Conservation (phyloP, 2,113 vertebrate genomes). For the Podarcis raffonei region DNA sequence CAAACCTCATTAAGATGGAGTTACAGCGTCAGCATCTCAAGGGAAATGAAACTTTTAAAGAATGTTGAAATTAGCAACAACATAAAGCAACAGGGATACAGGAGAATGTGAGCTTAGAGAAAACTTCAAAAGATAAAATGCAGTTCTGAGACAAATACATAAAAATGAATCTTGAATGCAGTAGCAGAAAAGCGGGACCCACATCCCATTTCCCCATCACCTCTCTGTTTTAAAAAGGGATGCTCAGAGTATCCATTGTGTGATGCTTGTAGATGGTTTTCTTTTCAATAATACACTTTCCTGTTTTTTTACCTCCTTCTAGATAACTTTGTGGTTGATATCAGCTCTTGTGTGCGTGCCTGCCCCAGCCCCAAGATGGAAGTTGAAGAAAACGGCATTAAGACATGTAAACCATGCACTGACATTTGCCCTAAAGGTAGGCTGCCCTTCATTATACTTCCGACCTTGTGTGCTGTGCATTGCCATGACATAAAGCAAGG, state of each 20-base stretch:
- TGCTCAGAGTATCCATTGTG: not conserved
- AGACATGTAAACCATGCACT: constrained; percentile 97
- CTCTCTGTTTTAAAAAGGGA: not conserved
- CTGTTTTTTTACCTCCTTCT: not conserved
- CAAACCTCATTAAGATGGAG: constrained; percentile 16
- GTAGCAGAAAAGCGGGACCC: not conserved
- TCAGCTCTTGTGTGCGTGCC: constrained; percentile 94
- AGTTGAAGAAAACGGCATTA: constrained; percentile 94
- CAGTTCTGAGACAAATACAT: not conserved
- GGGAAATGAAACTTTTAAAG: constrained; percentile 28
- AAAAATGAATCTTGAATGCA: not conserved
- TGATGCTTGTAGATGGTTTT: not conserved
- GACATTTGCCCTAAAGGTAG: constrained; percentile 98
- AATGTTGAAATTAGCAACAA: constrained; percentile 14
- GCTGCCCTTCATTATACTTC: constrained; percentile 6
- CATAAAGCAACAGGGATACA: not conserved
- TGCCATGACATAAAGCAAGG: not conserved
- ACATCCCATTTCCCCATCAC: not conserved
- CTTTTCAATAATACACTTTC: constrained; percentile 7
- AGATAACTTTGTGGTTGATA: constrained; percentile 99
- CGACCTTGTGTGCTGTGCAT: rapidly evolving
- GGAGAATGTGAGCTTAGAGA: not conserved
- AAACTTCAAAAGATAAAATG: constrained; percentile 29
- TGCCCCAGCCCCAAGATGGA: constrained; percentile 99
- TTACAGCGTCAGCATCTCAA: constrained; percentile 7